A percentile compares a stretch with the other conserved stretches of the same genome.
Conservation (phyloP, 2,113 vertebrate species). For the Sapajus apella region DNA sequence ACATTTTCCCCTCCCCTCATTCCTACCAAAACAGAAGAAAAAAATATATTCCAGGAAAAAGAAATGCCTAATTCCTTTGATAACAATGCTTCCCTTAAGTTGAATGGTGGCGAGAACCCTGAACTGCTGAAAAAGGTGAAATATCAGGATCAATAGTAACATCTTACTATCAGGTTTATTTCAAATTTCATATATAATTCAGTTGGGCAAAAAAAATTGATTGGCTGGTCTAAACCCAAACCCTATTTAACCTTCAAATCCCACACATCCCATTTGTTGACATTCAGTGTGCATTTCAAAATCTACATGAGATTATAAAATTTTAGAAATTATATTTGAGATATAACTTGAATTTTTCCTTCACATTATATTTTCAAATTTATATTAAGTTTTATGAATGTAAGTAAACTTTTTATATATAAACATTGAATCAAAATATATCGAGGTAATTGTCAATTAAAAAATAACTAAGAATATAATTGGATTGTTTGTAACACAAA, state of each 20-base stretch:
- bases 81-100: not conserved
- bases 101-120: not conserved
- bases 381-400: not conserved
- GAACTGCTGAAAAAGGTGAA: not conserved
- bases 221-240: not conserved
- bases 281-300: not conserved
- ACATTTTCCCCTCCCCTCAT: not conserved
- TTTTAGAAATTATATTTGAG: not conserved
- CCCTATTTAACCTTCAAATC: not conserved
- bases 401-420: not conserved
- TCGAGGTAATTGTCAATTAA: not conserved
- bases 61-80: not conserved
- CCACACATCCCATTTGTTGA: not conserved
- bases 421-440: slow-evolving; percentile 6
- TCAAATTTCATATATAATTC: slow-evolving; percentile 38
- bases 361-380: not conserved
- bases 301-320: not conserved
- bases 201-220: not conserved
- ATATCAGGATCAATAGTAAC: not conserved
- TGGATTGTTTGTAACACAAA: too few relatives aligned
- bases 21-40: not conserved
- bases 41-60: slow-evolving; percentile 22
- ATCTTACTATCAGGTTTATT: slow-evolving; percentile 18
- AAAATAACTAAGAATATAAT: too few relatives aligned
- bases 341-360: slow-evolving; percentile 18